Percentiles rank a stretch among this genome's conserved stretches.
Conservation (phyloP, 2,113 vertebrate species). For the Eleginops maclovinus region DNA sequence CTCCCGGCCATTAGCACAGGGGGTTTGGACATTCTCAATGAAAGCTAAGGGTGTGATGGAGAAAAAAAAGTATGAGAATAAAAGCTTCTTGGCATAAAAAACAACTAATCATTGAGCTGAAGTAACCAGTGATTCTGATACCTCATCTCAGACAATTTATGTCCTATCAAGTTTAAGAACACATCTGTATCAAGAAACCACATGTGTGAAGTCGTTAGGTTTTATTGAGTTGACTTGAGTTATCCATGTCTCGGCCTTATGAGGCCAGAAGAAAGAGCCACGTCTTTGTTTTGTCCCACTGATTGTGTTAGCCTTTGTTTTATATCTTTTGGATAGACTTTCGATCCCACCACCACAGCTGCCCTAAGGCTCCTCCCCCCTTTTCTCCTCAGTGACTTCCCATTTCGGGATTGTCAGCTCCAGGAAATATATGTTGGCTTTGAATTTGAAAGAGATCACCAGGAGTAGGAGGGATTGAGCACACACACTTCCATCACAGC, state of each 20-base stretch:
- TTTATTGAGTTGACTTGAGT: conserved; percentile 10
- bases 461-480: conserved; percentile 28
- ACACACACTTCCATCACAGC: conserved; percentile 26
- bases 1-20: conserved; percentile 81
- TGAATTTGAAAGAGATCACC: conserved; percentile 40
- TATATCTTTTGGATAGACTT: conserved; percentile 26
- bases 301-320: not conserved
- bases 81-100: not conserved
- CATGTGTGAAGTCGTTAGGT: conserved; percentile 1
- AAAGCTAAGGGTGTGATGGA: conserved; percentile 80
- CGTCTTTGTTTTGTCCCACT: conserved; percentile 24
- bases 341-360: conserved; percentile 46
- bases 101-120: conserved; percentile 21
- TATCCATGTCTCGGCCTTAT: conserved; percentile 1
- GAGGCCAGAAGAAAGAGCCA: not conserved
- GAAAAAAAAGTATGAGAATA: conserved; percentile 20
- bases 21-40: conserved; percentile 89
- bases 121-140: not conserved
- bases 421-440: conserved; percentile 34
- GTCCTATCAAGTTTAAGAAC: conserved; percentile 45
- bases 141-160: conserved; percentile 18
- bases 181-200: conserved; percentile 78
- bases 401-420: conserved; percentile 1
- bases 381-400: conserved; percentile 23
- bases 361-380: not conserved